Evolutionary conservation across 2,113 vertebrate genomes (phyloP).

Genomic region (Hippoglossus stenolepis): DNA sequence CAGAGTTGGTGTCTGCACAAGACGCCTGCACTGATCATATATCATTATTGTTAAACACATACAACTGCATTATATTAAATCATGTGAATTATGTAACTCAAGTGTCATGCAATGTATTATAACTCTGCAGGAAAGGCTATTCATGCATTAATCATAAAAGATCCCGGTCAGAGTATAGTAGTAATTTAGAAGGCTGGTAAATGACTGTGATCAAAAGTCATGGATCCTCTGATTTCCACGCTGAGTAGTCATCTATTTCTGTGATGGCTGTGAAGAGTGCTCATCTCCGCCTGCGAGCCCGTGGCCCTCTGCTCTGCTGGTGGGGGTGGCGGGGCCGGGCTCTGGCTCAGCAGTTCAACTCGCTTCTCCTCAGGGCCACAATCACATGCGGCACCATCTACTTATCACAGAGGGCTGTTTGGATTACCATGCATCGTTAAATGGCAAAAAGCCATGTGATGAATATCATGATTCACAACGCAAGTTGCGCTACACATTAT

Average conservation of each 20-base stretch:
- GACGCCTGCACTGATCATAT: not conserved
- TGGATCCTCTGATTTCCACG: slow-evolving; percentile 40
- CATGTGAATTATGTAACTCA: not conserved
- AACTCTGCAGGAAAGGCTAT: not conserved
- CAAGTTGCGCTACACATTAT: slow-evolving; percentile 38
- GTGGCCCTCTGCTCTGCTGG: slow-evolving; percentile 38
- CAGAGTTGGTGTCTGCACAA: not conserved
- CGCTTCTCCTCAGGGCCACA: slow-evolving; percentile 55
- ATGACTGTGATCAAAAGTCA: slow-evolving; percentile 38
- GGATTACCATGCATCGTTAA: slow-evolving; percentile 66
- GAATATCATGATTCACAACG: slow-evolving; percentile 63
- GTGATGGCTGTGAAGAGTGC: slow-evolving; percentile 58
- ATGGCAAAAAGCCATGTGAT: slow-evolving; percentile 63
- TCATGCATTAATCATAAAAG: slow-evolving; percentile 25
- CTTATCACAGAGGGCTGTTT: slow-evolving; percentile 70
- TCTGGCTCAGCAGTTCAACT: slow-evolving; percentile 57
- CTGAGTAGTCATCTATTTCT: slow-evolving; percentile 51
- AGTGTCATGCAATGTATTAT: not conserved
- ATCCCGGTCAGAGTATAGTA: slow-evolving; percentile 9
- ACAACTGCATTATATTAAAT: not conserved
- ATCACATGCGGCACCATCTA: slow-evolving; percentile 69
- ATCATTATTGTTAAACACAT: not conserved
- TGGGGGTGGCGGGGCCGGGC: slow-evolving; percentile 34
- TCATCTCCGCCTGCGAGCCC: slow-evolving; percentile 40
- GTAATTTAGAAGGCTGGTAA: slow-evolving; percentile 6